Evolutionary conservation across 2,888 invertebrate genomes (phyloP).

Genomic region (Automeris io): DNA sequence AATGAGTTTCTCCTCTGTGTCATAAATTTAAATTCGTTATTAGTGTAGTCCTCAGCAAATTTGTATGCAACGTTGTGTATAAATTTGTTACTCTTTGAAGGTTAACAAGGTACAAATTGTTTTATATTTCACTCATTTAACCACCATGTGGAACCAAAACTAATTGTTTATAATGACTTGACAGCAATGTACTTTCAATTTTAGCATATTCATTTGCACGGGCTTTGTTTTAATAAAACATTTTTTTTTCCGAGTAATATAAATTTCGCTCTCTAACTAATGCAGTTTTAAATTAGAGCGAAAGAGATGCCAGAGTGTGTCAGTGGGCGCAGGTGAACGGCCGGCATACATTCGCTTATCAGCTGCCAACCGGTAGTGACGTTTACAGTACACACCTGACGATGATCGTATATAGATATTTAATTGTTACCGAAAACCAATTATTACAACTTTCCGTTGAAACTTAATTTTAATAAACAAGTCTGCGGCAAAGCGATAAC

Average conservation of each 20-base stretch:
- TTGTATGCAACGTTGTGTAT: too few relatives aligned
- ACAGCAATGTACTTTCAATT: too few relatives aligned
- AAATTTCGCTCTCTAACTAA: conserved; percentile 22
- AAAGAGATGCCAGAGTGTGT: conserved; percentile 51
- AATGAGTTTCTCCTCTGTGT: too few relatives aligned
- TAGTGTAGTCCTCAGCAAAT: too few relatives aligned
- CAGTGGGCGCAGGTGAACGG: conserved; percentile 70
- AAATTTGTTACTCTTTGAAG: too few relatives aligned
- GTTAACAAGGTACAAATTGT: too few relatives aligned
- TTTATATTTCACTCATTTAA: too few relatives aligned
- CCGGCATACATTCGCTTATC: conserved; percentile 73
- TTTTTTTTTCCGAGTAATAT: conserved; percentile 20
- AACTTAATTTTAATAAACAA: conserved; percentile 4
- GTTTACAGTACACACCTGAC: conserved; percentile 49
- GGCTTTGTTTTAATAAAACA: conserved; percentile 33
- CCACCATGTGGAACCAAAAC: too few relatives aligned
- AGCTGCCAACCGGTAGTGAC: conserved; percentile 58
- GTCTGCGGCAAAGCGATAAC: conserved; percentile 10
- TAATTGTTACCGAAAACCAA: background rate
- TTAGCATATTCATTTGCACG: too few relatives aligned
- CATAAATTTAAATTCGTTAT: too few relatives aligned
- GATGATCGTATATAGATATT: background rate
- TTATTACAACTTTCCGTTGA: conserved; percentile 3
- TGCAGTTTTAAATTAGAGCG: conserved; percentile 23
- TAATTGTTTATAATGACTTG: too few relatives aligned